Base-by-base conservation (phyloP, 2,888 invertebrate species). In the Eumerus sabulonum region DNA sequence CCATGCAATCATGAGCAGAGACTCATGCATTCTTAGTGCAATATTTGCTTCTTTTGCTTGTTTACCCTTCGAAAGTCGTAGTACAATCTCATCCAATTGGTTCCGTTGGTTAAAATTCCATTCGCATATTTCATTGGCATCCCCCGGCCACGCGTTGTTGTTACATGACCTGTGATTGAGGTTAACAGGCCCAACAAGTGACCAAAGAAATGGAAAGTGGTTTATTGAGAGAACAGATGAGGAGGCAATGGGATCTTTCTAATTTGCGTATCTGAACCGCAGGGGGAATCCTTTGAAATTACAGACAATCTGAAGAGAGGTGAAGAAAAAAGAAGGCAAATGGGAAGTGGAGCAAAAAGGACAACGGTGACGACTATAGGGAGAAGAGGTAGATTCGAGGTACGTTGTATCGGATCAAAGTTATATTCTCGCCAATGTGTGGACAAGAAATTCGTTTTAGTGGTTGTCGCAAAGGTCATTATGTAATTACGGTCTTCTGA, bases 401-500 rank as follows among this genome's bases (percentile, higher is more conserved):
- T 27, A 27, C 27, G 27, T 27, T 14, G 3, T 9, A 59, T 40
- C 38, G 45, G 38, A 64, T 51, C 51, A 72, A 72, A 72, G 57
- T 19, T 36, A 56, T 60, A 50, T 42, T 42, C 50, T 18, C 48
- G 36, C 18, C n/a, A 36, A 56, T 50, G 63, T 13, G 56, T 14
- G 13, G 56, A 51, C 59, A 60, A 53, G 60, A 16, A 47, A 40
- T 13, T 11, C 51, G 35, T 53, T 70, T 47, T 47, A 40, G 57
- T 63, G 36, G 68, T 48, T 40, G 18, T 57, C 67, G 27, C 77
- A 67, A 62, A 63, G 77, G 72, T 77, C 72, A 62, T 77, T 77
- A 71, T 57, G 44, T 67, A 72, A 67, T 77, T 63, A 72, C 42
- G 57, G 57, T 57, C 56, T 62, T 59, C 57, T 40, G 62, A 57